Conservation (phyloP, 2,113 vertebrate genomes). For the Ceuthmochares aereus region DNA sequence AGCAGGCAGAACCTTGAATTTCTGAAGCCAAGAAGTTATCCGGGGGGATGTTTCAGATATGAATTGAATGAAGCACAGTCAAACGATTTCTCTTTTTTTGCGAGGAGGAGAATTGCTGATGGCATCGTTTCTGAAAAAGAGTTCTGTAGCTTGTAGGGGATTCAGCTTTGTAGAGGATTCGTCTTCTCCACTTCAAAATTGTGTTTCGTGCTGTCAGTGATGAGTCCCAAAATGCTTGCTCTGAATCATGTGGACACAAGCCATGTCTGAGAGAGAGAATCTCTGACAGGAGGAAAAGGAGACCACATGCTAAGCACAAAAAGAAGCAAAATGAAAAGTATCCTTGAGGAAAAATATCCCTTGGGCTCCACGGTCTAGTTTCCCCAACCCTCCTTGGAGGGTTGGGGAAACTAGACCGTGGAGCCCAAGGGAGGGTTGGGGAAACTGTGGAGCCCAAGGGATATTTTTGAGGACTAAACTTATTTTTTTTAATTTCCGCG, state of each 20-base stretch:
- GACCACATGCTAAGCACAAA: background rate
- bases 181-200: background rate
- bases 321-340: background rate
- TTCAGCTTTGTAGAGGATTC: background rate
- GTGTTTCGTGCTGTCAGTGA: background rate
- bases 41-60: background rate
- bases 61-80: background rate
- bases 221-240: background rate
- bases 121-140: background rate
- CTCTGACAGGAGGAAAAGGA: background rate
- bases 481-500: accelerated
- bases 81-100: background rate
- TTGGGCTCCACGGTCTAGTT: background rate
- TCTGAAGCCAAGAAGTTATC: background rate
- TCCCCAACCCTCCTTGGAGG: background rate
- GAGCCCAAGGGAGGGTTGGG: too few relatives aligned
- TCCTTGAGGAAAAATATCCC: background rate
- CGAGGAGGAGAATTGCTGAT: background rate
- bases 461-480: background rate
- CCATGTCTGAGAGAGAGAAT: background rate
- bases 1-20: too few relatives aligned
- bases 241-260: background rate
- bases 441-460: too few relatives aligned
- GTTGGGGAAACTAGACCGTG: too few relatives aligned
- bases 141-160: background rate